Evolutionary conservation across 2,113 vertebrate genomes (phyloP).

Genomic region (Athene noctua): DNA sequence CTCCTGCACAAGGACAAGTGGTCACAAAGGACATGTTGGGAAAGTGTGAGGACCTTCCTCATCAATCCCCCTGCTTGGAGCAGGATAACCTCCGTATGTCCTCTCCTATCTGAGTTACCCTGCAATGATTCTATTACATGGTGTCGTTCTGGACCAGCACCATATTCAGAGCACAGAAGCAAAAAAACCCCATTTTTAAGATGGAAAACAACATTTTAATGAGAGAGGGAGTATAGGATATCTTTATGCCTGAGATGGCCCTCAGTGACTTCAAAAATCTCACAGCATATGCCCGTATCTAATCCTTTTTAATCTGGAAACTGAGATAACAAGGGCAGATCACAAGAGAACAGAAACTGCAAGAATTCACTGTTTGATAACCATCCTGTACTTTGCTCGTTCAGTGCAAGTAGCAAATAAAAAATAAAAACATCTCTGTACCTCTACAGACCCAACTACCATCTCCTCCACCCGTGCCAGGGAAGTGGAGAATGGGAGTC

Average conservation of each 20-base stretch:
- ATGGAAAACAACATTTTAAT: neutral
- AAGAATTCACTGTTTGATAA: neutral
- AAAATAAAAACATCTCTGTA: neutral
- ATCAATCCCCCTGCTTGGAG: neutral
- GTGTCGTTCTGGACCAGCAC: neutral
- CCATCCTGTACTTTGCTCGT: neutral
- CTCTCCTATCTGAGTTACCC: neutral
- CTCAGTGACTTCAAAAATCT: neutral
- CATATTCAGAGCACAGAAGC: neutral
- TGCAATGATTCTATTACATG: neutral
- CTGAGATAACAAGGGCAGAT: neutral
- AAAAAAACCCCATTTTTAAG: neutral
- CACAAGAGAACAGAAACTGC: neutral
- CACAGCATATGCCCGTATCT: neutral
- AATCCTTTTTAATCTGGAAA: neutral
- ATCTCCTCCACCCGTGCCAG: neutral
- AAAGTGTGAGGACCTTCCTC: neutral
- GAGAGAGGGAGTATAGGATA: no score
- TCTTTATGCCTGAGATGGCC: neutral
- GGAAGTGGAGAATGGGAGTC: neutral
- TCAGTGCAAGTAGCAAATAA: neutral
- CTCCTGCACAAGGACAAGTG: neutral
- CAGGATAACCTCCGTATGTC: neutral
- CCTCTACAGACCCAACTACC: neutral
- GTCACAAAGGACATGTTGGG: accelerated